Percentiles rank a stretch among this genome's conserved stretches.
Conservation (phyloP, 1,140 invertebrate genomes). For the Scylla paramamosain region DNA sequence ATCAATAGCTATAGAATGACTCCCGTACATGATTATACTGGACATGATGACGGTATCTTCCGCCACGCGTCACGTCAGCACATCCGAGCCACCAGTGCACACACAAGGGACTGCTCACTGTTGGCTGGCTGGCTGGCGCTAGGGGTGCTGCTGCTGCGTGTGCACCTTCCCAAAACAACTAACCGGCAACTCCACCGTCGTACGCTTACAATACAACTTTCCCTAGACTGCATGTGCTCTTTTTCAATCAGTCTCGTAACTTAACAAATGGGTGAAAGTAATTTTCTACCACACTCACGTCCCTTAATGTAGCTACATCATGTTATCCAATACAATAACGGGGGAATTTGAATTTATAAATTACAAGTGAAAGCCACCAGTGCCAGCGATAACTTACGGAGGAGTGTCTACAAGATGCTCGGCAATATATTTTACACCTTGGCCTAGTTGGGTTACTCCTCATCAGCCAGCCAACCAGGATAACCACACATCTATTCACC, state of each 20-base stretch:
- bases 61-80: neutral
- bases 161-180: neutral
- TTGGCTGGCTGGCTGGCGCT: neutral
- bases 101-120: neutral
- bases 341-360: neutral
- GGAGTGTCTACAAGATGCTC: neutral
- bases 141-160: neutral
- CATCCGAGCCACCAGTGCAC: neutral
- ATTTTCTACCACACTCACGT: neutral
- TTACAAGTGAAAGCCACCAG: neutral
- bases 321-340: neutral
- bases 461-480: neutral
- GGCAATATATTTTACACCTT: slow-evolving; percentile 13
- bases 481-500: neutral
- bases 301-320: neutral
- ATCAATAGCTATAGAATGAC: neutral
- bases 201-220: slow-evolving; percentile 27
- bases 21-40: neutral
- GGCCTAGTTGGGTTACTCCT: neutral
- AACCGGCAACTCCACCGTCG: neutral
- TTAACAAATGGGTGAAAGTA: neutral
- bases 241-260: neutral
- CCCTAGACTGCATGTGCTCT: slow-evolving; percentile 17
- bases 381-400: neutral
- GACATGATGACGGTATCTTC: neutral